phyloP scores from a whole-genome alignment of 2,888 invertebrate species.

The Pterobdella sp. region DNA sequence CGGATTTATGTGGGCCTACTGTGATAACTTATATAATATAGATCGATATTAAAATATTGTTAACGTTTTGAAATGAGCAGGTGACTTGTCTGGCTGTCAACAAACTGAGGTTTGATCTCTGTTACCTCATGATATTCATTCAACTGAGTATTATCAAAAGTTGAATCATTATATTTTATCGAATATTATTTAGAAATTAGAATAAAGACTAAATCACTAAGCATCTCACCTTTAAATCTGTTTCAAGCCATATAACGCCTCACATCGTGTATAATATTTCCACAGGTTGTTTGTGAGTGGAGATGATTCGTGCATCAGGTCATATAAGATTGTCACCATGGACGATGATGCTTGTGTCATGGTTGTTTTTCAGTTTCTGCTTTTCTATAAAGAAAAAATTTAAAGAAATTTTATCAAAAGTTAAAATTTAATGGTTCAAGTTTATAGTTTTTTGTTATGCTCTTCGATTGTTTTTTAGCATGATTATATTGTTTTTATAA shows the following conservation, averaged over 20 bases:
- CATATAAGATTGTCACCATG: slow-evolving; percentile 40
- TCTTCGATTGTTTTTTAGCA: neutral
- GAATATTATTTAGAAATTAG: too few species aligned
- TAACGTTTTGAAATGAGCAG: too few species aligned
- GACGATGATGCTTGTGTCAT: slow-evolving; percentile 20
- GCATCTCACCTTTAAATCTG: neutral
- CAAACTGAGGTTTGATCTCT: too few species aligned
- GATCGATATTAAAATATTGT: too few species aligned
- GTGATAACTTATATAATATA: too few species aligned
- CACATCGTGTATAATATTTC: too few species aligned
- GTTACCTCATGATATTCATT: too few species aligned
- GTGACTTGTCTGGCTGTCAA: too few species aligned
- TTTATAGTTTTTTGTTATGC: neutral
- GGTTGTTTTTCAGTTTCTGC: neutral
- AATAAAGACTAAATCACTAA: too few species aligned
- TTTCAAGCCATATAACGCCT: neutral
- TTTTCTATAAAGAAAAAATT: neutral
- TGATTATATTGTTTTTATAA: neutral
- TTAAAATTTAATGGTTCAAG: neutral
- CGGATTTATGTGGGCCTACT: too few species aligned
- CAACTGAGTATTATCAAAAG: too few species aligned
- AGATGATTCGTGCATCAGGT: slow-evolving; percentile 41
- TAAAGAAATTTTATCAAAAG: neutral
- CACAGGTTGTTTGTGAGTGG: slow-evolving; percentile 45
- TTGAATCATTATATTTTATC: too few species aligned